These are phyloP conservation scores for Actinemys pallida DNA, from an alignment of 2,113 vertebrate species.

Conservation along the genomic window DNA sequence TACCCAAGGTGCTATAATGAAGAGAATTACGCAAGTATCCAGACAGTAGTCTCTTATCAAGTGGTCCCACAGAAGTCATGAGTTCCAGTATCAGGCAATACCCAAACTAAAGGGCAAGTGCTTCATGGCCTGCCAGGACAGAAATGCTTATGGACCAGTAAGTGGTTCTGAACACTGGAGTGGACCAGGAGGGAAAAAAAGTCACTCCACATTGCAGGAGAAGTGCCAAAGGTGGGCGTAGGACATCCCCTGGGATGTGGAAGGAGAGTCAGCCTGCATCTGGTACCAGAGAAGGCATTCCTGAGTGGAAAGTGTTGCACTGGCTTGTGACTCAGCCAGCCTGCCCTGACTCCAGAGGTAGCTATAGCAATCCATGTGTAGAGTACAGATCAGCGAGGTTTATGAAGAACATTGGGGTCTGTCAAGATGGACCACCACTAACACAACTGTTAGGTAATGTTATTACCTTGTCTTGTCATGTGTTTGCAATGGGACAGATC, in stretches of 20 bases:
- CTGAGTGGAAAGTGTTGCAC: background rate
- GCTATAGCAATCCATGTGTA: background rate
- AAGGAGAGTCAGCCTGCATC: background rate
- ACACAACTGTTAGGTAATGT: conserved; percentile 55
- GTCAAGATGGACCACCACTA: conserved; percentile 72
- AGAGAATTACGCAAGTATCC: background rate
- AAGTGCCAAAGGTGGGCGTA: background rate
- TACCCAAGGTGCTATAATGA: background rate
- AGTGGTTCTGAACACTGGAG: background rate
- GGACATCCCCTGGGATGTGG: background rate
- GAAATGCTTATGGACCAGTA: background rate
- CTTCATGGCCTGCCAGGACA: background rate
- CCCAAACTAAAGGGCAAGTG: background rate
- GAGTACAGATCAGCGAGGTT: conserved; percentile 45
- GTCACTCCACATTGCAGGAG: background rate
- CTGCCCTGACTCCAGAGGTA: background rate
- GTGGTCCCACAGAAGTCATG: too few relatives aligned
- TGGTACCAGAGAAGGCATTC: background rate
- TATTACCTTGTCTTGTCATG: conserved; percentile 56
- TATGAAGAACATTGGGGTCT: conserved; percentile 73
- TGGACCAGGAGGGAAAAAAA: background rate
- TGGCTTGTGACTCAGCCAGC: background rate
- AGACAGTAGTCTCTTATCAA: background rate
- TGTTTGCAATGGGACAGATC: conserved; percentile 28
- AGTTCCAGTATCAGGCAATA: background rate